Evolutionary conservation across 2,888 invertebrate species (phyloP), one percentile per base, ranked within the genome.

Genomic region (Ennomos fuscantarius): DNA sequence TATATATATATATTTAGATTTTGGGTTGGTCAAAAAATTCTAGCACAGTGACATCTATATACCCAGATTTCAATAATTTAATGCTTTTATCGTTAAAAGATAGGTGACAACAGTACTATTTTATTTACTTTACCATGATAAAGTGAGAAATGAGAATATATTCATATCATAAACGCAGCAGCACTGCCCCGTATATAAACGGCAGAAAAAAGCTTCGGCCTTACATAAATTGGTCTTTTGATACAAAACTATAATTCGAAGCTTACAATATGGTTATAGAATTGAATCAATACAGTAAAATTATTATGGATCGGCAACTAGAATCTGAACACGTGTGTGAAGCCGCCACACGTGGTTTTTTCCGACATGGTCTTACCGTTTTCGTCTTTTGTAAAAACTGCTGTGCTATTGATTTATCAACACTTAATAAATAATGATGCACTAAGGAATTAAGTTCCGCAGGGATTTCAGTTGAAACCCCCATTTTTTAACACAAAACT

Each of bases 381-480:
- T 96, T 96, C 1, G 94, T 93, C 87, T 95, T 96, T 73, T 94
- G 93, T 73, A 95, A 93, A 77, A 95, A 96, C 47, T 94, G 92
- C 72, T 94, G 93, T 0, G 96, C 96, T 33, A 96, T 74, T 8
- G 93, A 87, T 79, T 94, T 94, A 74, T 96, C 95, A 65, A 93
- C 92, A 66, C 92, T 93, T 57, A 87, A 79, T 56, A 97, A 83
- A 90, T 93, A 95, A 65, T 96, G 94, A 65, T 94, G 93, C 57
- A 96, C 92, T 54, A 96, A 78, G 6, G 95, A 82, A 64, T 94
- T 70, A 85, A 77, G 68, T 70, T 87, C 83, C 31, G 76, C 68
- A 48, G 75, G 74, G 64, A 84, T 63, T 69, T 84, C 82, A 33
- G 77, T 55, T 52, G 77, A 64, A 63, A 77, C 74, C 74, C 80